These are phyloP conservation scores for Lepisosteus oculatus DNA, from an alignment of 2,113 vertebrate genomes.

Conservation along the genomic window DNA sequence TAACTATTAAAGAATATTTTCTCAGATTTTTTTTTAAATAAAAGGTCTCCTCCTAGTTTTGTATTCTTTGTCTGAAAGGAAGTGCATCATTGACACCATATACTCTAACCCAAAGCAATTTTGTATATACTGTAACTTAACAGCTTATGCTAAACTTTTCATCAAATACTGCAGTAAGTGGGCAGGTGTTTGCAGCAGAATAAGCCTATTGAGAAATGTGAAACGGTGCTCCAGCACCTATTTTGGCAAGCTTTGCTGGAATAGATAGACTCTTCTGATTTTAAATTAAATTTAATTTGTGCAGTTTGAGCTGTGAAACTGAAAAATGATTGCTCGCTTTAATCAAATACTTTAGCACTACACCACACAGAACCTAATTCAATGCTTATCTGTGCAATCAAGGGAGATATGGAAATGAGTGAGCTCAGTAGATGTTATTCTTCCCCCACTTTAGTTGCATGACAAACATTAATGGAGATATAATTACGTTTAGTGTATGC, in stretches of 20 bases:
- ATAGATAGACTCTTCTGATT: not conserved
- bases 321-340: constrained; percentile 3
- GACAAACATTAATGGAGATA: too few species aligned
- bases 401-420: not conserved
- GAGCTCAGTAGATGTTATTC: not conserved
- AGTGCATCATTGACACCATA: too few species aligned
- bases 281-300: constrained; percentile 8
- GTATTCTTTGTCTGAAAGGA: too few species aligned
- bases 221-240: not conserved
- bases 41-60: too few species aligned
- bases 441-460: too few species aligned
- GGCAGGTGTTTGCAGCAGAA: not conserved
- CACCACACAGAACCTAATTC: not conserved
- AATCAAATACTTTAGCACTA: not conserved
- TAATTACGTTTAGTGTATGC: too few species aligned
- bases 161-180: not conserved
- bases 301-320: constrained; percentile 2
- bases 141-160: not conserved
- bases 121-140: too few species aligned
- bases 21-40: too few species aligned
- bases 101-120: too few species aligned
- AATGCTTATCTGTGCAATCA: not conserved
- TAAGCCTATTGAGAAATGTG: not conserved
- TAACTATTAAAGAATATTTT: not conserved
- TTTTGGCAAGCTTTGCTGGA: not conserved